Evolutionary conservation across 2,113 vertebrate genomes (phyloP), one percentile per base, ranked within the genome.

Genomic region (Hepsetus odoe): DNA sequence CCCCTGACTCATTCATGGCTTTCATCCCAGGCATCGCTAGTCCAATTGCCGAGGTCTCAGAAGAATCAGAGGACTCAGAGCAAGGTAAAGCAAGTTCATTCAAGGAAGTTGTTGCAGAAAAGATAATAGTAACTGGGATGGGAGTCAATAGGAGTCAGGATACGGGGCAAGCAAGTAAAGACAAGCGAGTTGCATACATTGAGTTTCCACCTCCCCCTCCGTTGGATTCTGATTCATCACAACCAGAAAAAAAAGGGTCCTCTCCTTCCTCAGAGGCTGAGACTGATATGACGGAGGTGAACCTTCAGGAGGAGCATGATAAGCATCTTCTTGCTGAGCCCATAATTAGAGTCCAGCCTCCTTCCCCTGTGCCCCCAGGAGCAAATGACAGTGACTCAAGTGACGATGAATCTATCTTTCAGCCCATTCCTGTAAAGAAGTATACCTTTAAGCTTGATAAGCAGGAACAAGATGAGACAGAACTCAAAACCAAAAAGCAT

Each of bases 151-250:
- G 77, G 51, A 95, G 92, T 86, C 92, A 92, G 82, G 93, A 95
- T 86, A 91, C 86, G 71, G 86, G 85, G 81, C 90, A 88, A 84
- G 92, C 92, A 77, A 86, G 92, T 68, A 98, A 96, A 91, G 90
- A 91, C 79, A 98, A 96, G 86, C 92, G 97, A 83, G 93, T 99
- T 72, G 96, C 97, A 62, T 99, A 99, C 83, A 99, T 99, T 74
- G 97, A 99, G 88, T 99, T 99, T 85, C 98, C 98, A 82, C 98
- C 98, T 80, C 98, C 98, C 79, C 98, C 98, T 26, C 98, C 98
- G 2, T 85, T 99, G 87, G 98, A 99, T 84, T 93, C 92, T 1
- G 90, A 94, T 81, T 93, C 94, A 42, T 96, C 97, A 83, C 93
- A 92, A 35, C 67, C 88, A 4, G 94, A 95, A 71, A 95, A 93